Base-by-base conservation (phyloP, 2,797 vertebrate species). In the Tenualosa ilisha region DNA sequence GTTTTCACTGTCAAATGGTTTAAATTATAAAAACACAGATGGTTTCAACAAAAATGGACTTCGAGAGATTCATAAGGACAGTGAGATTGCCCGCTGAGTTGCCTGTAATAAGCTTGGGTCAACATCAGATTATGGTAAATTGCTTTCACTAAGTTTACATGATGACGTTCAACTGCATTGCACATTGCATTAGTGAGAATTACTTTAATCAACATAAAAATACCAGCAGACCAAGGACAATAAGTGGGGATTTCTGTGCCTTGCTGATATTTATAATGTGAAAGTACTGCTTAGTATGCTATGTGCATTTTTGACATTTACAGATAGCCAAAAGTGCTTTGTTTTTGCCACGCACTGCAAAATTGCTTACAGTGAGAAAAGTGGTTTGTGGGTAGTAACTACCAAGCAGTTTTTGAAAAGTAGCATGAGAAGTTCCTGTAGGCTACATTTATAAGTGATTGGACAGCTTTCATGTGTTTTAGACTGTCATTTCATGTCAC, bases 301-400 rank as follows among this genome's bases (percentile, higher is more conserved):
- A 20, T 43, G 68, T 75, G 17, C 40, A 43, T 79, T 17, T 17
- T 40, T 46, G 40, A 8, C 20, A 46, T 79, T 46, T 46, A 20
- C 40, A 79, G 37, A 79, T 40, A 43, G 72, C 37, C 72, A 79
- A 79, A 79, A 79, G 20, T 46, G 68, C 72, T 79, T 79, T 43
- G 15, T 79, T 79, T 79, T 37, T 79, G 40, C 37, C 72, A 79
- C 72, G 5, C 13, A 7, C 2, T 6, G 40, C 15, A 79, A 79
- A 79, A 79, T 40, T 79, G 72, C 72, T 22, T 22, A 46, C 72
- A 79, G 68, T 40, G 68, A 75, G 31, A 75, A 17, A 79, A 46
- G 37, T 79, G 37, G 40, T 79, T 79, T 43, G 20, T 8, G 37
- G 17, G 17, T 46, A 79, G 5, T 75, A 75, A 17, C 26, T 72